Conservation (phyloP, 1,140 invertebrate species). For the Drosophila murphyi region DNA sequence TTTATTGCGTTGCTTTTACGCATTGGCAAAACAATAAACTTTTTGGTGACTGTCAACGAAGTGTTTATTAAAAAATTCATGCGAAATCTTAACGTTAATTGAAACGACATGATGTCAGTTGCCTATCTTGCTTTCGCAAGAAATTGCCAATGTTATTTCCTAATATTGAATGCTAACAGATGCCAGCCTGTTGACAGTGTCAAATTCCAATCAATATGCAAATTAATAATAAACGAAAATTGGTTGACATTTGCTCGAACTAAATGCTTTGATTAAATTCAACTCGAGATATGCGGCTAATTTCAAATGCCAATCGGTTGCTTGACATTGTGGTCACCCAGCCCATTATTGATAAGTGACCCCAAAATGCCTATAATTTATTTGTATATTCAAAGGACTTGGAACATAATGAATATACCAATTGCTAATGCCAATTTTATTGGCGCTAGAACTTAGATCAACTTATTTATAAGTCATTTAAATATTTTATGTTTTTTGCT, state of each 20-base stretch:
- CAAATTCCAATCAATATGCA: constrained; percentile 78
- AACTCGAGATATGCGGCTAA: constrained; percentile 31
- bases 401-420: no score
- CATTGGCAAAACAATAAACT: constrained; percentile 9
- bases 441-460: no score
- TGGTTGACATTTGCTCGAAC: constrained; percentile 65
- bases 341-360: not conserved
- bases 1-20: constrained; percentile 62
- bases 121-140: constrained; percentile 2
- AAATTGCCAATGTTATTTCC: constrained; percentile 62
- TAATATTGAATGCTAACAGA: constrained; percentile 60
- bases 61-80: constrained; percentile 66
- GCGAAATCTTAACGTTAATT: constrained; percentile 35
- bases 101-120: constrained; percentile 43
- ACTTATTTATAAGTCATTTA: no score
- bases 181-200: constrained; percentile 69
- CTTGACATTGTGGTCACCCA: constrained; percentile 5
- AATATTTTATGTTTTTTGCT: no score
- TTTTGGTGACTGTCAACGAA: constrained; percentile 37
- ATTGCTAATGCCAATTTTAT: no score
- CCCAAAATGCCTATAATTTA: not conserved
- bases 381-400: no score
- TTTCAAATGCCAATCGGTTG: constrained; percentile 5
- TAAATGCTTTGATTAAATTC: constrained; percentile 66
- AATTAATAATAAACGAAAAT: constrained; percentile 83